Evolutionary conservation across 2,797 vertebrate species (phyloP), one percentile per base, ranked within the genome.

Genomic region (Halcyon leucocephala): DNA sequence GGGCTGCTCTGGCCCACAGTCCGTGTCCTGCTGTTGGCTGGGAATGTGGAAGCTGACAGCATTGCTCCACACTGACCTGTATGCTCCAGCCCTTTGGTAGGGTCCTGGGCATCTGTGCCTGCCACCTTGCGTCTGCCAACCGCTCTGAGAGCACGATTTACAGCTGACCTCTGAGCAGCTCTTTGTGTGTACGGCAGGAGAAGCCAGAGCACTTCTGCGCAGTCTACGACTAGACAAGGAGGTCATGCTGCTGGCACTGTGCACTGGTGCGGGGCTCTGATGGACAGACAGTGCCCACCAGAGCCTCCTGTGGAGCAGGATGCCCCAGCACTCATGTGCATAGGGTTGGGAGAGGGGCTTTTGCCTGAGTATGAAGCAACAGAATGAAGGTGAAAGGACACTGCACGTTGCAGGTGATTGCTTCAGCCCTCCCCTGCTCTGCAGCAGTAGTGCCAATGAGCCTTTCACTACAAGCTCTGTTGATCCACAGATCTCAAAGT

Each of bases 361-460:
- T 42, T 42, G 51, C 39, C 51, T 2, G 5, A 33, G 9, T 4
- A 1, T 17, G 37, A 52, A 81, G 35, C 21, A n/a, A 8, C 46
- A 49, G 20, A 81, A 48, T 0, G 3, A 78, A 62, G n/a, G 55
- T 24, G 42, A 78, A 54, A 65, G 29, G 55, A 33, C 20, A 21
- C 2, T 0, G 10, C 31, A 70, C 41, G 2, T n/a, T 19, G 25
- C n/a, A 44, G 12, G 35, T 12, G 35, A 35, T 0, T 15, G 3
- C 55, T 67, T 42, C 85, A 73, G 57, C 25, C 57, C 52, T 62
- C 0, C 0, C 14, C 33, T 1, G 2, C 48, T 22, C 35, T 22
- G 33, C 24, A 49, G 22, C 42, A 71, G 52, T 55, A 57, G 35
- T 15, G 57, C 52, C 1, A 4, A 37, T 31, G 16, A 28, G 46